Evolutionary conservation across 2,888 invertebrate species (phyloP).

Genomic region (Phorcus lineatus): DNA sequence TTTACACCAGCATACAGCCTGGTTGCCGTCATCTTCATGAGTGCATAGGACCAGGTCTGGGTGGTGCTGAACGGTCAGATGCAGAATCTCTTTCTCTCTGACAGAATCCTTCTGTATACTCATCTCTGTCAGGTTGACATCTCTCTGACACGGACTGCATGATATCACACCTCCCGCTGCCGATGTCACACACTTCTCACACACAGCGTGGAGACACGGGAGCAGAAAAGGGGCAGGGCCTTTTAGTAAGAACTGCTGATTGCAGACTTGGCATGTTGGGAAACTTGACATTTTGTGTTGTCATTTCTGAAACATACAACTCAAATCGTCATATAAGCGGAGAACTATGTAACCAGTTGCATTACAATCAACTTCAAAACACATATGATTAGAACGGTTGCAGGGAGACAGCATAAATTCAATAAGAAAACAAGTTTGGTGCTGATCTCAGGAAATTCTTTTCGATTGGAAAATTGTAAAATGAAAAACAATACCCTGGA

Average conservation of each 20-base stretch:
- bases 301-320: too few relatives aligned
- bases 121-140: neutral
- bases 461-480: too few relatives aligned
- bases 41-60: neutral
- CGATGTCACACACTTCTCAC: neutral
- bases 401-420: too few relatives aligned
- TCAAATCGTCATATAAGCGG: too few relatives aligned
- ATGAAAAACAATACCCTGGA: too few relatives aligned
- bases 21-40: constrained; percentile 8
- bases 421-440: too few relatives aligned
- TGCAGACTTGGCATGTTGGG: neutral
- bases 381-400: too few relatives aligned
- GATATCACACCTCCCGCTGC: neutral
- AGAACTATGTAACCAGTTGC: too few relatives aligned
- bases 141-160: neutral
- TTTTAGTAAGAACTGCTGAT: neutral
- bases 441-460: too few relatives aligned
- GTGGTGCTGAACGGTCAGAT: neutral
- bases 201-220: neutral
- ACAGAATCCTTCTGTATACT: neutral
- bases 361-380: too few relatives aligned
- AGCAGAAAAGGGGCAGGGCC: neutral
- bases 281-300: neutral
- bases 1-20: constrained; percentile 10
- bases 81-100: neutral